Base-by-base conservation (phyloP, 2,888 invertebrate genomes). In the Mythimna albipuncta region DNA sequence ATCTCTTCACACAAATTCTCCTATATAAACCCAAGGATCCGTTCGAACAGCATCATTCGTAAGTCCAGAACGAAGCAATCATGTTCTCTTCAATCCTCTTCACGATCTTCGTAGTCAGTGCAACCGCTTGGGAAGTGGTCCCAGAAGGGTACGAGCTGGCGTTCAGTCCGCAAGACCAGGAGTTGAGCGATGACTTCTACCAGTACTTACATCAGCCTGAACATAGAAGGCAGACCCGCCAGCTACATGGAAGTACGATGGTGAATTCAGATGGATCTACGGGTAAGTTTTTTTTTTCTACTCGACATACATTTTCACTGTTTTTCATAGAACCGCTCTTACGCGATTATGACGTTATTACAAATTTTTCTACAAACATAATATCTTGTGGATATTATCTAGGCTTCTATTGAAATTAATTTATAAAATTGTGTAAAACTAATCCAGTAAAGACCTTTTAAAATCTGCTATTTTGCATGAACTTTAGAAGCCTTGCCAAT, bases 251-350 rank as follows among this genome's bases (percentile, higher is more conserved):
- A 6, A 85, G 79, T 47, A 4, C 82, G n/a, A 71, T 72, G 2
- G 6, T 74, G n/a, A 90, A 90, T 79, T 85, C 87, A 0, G 90
- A 91, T 61, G 85, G 85, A 0, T 86, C 84, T 35, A 84, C 85
- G 0, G 86, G 85, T 44, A 16, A 67, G 76, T 52, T 5, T 7
- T 32, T 7, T 32, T 32, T 32, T 32, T 2, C 26, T 1, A 26
- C 26, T 26, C 26, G 26, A 26, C 26, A 26, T 26, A 26, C 26
- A 26, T 26, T 26, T 26, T 26, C 26, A 1, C 2, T 1, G 26
- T 26, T 26, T 26, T 26, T 26, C 26, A 26, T 26, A 26, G 26
- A 26, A 26, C 26, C 26, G 26, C 26, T 26, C 26, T 26, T 26
- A 26, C 26, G 26, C 26, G 26, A 26, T 26, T 26, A 26, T 26